Conservation (phyloP, 2,113 vertebrate species). For the Pachyramphus minor region DNA sequence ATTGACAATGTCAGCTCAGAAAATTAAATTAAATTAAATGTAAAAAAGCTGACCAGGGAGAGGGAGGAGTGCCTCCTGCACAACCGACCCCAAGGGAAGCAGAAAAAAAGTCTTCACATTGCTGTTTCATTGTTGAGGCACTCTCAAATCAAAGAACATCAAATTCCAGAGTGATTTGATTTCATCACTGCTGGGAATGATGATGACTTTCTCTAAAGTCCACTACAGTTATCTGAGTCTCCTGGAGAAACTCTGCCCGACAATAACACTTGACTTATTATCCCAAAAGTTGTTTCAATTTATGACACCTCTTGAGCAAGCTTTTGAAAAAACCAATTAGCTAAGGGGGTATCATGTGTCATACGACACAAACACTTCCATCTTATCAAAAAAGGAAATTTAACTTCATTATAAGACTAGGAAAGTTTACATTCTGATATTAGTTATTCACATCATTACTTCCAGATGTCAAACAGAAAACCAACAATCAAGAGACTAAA, state of each 20-base stretch:
- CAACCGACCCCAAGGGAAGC: neutral
- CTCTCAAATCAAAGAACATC: neutral
- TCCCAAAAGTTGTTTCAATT: neutral
- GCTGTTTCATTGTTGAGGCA: neutral
- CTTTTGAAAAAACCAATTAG: neutral
- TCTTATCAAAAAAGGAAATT: conserved; percentile 5
- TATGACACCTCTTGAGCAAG: neutral
- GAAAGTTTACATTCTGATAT: neutral
- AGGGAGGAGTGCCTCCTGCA: neutral
- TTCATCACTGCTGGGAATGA: conserved; percentile 2
- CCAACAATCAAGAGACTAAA: neutral
- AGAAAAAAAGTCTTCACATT: neutral
- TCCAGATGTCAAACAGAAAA: conserved; percentile 23
- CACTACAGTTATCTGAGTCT: neutral
- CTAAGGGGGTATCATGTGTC: neutral
- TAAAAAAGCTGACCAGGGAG: neutral
- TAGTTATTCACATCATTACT: conserved; percentile 9
- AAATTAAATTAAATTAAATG: conserved; percentile 52
- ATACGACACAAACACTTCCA: neutral
- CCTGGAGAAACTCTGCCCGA: neutral
- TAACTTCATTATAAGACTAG: neutral
- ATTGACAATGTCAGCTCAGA: conserved; percentile 60
- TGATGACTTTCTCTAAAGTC: neutral
- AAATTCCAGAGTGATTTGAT: neutral
- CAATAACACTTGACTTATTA: neutral